Evolutionary conservation across 2,888 invertebrate genomes (phyloP).

Genomic region (Phaonia tiefii): DNA sequence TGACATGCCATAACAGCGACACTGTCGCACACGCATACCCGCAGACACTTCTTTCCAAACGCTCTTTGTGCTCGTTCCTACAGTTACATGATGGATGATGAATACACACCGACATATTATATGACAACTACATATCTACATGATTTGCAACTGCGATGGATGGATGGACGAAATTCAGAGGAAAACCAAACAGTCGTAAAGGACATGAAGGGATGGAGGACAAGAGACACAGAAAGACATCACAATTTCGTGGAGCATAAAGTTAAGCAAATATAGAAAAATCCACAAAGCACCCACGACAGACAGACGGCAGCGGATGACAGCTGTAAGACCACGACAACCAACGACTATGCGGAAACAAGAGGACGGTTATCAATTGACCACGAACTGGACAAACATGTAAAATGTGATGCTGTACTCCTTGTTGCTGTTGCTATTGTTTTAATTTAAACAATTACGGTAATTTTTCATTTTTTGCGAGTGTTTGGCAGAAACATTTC

Average conservation of each 20-base stretch:
- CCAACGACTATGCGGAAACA: not conserved
- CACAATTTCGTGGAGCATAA: not conserved
- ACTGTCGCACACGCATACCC: not conserved
- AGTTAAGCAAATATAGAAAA: conserved; percentile 11
- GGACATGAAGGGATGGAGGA: not conserved
- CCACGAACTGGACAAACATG: not conserved
- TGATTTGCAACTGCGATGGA: not conserved
- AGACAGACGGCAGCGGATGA: conserved; percentile 11
- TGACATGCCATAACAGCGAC: conserved; percentile 1
- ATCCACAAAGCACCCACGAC: conserved; percentile 1
- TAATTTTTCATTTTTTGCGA: conserved; percentile 31
- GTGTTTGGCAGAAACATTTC: not conserved
- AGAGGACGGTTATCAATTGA: no score
- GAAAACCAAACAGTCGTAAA: conserved; percentile 13
- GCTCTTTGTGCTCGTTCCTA: not conserved
- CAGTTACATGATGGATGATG: not conserved
- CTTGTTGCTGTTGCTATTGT: not conserved
- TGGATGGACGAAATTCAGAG: not conserved
- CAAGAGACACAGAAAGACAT: not conserved
- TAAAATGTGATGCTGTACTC: not conserved
- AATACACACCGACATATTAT: not conserved
- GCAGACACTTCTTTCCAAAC: not conserved
- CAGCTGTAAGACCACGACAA: not conserved
- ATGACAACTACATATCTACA: not conserved
- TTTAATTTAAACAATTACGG: conserved; percentile 30